Evolutionary conservation across 2,888 invertebrate genomes (phyloP).

Genomic region (Hypomecis punctinalis): DNA sequence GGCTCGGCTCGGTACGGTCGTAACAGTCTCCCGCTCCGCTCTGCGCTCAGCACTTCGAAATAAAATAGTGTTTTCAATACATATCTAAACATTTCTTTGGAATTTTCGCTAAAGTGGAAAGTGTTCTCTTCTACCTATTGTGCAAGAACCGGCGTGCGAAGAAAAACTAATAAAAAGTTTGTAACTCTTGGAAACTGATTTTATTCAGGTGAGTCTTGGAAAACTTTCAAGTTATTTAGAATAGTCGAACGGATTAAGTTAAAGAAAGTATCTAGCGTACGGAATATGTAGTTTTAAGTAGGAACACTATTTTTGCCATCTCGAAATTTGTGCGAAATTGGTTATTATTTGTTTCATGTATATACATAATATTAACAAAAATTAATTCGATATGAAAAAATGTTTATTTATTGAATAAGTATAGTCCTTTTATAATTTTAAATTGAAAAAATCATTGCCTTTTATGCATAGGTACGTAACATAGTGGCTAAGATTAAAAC

Average conservation of each 20-base stretch:
- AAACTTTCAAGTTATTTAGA: neutral
- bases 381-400: no score
- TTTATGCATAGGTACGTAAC: no score
- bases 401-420: no score
- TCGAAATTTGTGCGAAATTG: no score
- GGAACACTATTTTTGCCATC: no score
- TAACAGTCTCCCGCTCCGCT: slow-evolving; percentile 43
- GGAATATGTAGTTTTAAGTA: no score
- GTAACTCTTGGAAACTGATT: slow-evolving; percentile 14
- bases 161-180: slow-evolving; percentile 7
- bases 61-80: slow-evolving; percentile 10
- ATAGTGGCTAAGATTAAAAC: no score
- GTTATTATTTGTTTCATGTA: no score
- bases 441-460: no score
- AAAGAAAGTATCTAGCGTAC: no score
- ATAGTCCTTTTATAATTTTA: no score
- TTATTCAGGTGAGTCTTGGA: slow-evolving; percentile 19
- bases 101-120: neutral
- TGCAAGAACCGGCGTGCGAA: slow-evolving; percentile 6
- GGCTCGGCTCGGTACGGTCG: slow-evolving; percentile 57
- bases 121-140: slow-evolving; percentile 3
- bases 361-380: no score
- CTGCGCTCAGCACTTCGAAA: slow-evolving; percentile 13
- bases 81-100: slow-evolving; percentile 3
- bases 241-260: neutral